Evolutionary conservation across 2,888 invertebrate species (phyloP).

Genomic region (Rotaria sp.): DNA sequence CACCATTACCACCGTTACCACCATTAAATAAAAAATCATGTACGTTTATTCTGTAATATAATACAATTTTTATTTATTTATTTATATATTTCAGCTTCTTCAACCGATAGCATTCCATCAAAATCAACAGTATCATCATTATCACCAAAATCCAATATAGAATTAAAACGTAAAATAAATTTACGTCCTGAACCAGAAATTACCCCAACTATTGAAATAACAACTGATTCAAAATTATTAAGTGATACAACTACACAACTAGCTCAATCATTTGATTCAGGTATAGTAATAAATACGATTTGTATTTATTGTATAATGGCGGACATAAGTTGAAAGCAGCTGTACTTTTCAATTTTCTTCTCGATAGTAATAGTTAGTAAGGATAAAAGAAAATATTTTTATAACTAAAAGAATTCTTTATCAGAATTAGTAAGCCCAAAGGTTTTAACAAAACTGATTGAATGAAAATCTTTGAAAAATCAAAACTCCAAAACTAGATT

Average conservation of each 20-base stretch:
- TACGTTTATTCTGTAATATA: not conserved
- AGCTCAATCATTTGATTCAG: not conserved
- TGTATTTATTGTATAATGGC: not conserved
- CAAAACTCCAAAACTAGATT: no score
- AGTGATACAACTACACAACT: not conserved
- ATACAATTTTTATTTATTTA: not conserved
- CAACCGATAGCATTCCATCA: not conserved
- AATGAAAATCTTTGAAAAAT: no score
- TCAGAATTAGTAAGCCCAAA: no score
- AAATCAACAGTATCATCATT: not conserved
- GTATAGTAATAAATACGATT: not conserved
- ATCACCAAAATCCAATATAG: not conserved
- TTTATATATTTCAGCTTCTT: not conserved
- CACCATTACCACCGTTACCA: not conserved
- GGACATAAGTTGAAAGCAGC: no score
- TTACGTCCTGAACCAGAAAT: not conserved
- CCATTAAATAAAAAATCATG: not conserved
- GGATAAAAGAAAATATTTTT: no score
- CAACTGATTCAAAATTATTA: not conserved
- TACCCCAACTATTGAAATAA: not conserved
- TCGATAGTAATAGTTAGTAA: no score
- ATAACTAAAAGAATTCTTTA: no score
- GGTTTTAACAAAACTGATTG: no score
- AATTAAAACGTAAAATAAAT: not conserved
- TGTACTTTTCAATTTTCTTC: no score